Evolutionary conservation across 2,113 vertebrate species (phyloP).

Genomic region (Hyperopisus bebe): DNA sequence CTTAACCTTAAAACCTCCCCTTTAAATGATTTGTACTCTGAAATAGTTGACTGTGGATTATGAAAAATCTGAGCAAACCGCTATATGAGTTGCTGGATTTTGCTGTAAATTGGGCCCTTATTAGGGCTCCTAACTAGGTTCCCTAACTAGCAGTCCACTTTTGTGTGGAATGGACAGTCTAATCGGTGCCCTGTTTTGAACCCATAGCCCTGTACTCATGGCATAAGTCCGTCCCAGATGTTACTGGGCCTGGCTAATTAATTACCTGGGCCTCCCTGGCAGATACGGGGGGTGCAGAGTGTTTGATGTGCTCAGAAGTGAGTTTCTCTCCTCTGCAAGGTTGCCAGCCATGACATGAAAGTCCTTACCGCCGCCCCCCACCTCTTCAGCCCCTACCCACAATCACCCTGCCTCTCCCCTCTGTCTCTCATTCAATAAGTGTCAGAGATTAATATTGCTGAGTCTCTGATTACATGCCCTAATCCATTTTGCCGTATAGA

Average conservation of each 20-base stretch:
- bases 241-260: conserved; percentile 68
- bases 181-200: neutral
- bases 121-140: neutral
- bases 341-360: conserved; percentile 54
- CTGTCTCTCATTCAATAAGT: conserved; percentile 53
- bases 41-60: neutral
- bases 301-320: conserved; percentile 51
- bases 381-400: conserved; percentile 5
- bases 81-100: neutral
- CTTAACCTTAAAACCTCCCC: neutral
- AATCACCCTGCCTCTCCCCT: neutral
- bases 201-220: neutral
- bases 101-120: neutral
- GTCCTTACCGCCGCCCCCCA: conserved; percentile 22
- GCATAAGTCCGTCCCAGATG: conserved; percentile 44
- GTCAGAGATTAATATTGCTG: conserved; percentile 72
- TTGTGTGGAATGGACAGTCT: neutral
- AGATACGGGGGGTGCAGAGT: conserved; percentile 49
- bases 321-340: conserved; percentile 35
- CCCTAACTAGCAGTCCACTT: neutral
- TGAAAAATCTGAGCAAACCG: neutral
- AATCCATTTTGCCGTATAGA: conserved; percentile 74
- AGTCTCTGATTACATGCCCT: conserved; percentile 70
- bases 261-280: conserved; percentile 46
- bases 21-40: neutral